These are phyloP conservation scores for Bombus difficillimus DNA, from an alignment of 1,140 invertebrate species.

Conservation along the genomic window DNA sequence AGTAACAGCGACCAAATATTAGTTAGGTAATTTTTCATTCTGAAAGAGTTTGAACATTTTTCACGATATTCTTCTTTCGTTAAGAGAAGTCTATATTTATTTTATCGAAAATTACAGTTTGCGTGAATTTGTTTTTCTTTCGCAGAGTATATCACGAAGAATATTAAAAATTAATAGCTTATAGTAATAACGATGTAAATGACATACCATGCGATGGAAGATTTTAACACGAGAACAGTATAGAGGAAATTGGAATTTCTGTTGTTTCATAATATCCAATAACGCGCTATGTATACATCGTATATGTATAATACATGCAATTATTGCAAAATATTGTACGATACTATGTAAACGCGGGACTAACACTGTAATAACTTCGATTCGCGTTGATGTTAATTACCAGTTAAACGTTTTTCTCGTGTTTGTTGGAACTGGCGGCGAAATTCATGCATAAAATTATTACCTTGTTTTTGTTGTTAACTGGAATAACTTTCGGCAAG, in stretches of 20 bases:
- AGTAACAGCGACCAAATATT: background rate
- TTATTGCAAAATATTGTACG: background rate
- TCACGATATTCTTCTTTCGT: background rate
- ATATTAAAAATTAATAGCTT: background rate
- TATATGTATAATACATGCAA: background rate
- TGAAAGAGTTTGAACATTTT: background rate
- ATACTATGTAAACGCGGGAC: background rate
- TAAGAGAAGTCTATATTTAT: background rate
- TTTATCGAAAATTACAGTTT: background rate
- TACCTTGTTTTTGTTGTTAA: background rate
- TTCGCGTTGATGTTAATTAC: background rate
- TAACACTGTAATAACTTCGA: background rate
- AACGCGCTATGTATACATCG: background rate
- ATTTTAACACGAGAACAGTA: background rate
- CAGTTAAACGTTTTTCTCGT: background rate
- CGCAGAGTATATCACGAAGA: background rate
- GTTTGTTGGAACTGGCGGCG: background rate
- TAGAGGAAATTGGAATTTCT: slow-evolving; percentile 8
- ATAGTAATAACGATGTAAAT: background rate
- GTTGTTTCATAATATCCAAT: background rate
- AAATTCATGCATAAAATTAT: slow-evolving; percentile 10
- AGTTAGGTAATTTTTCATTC: background rate
- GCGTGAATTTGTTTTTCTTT: background rate
- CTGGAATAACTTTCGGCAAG: background rate
- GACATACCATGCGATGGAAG: background rate